phyloP scores from a whole-genome alignment of 2,888 invertebrate genomes.

The Dynastes maya region DNA sequence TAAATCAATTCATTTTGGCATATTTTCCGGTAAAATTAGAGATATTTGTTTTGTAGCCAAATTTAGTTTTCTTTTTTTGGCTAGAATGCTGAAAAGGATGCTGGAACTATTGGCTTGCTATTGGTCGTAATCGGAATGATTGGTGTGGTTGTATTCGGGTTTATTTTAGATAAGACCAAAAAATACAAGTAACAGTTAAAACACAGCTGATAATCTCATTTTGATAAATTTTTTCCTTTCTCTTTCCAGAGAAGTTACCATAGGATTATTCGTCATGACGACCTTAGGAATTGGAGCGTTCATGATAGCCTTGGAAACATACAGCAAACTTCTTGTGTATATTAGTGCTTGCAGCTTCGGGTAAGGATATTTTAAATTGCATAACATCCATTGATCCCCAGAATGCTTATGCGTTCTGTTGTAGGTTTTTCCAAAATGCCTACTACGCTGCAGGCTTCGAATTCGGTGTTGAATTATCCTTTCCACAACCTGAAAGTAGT shows the following conservation, averaged over 20 bases:
- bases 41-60: background rate
- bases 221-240: background rate
- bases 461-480: constrained; percentile 62
- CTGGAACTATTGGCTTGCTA: constrained; percentile 90
- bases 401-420: constrained; percentile 9
- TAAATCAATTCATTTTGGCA: constrained; percentile 87
- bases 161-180: constrained; percentile 93
- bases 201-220: too few relatives aligned
- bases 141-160: constrained; percentile 92
- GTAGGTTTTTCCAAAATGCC: constrained; percentile 60
- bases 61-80: constrained; percentile 35
- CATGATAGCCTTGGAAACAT: constrained; percentile 55
- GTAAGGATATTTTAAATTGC: constrained; percentile 50
- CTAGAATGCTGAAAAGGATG: constrained; percentile 79
- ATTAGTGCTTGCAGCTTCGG: constrained; percentile 56
- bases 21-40: constrained; percentile 82
- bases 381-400: background rate
- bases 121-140: constrained; percentile 94
- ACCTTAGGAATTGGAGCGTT: constrained; percentile 57
- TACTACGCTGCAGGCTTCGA: constrained; percentile 62
- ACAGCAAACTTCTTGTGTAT: constrained; percentile 55
- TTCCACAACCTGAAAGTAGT: constrained; percentile 62
- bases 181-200: constrained; percentile 83
- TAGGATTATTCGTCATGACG: constrained; percentile 56
- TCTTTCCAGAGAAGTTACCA: constrained; percentile 55